Evolutionary conservation across 2,888 invertebrate species (phyloP).

Genomic region (Thecophora atra): DNA sequence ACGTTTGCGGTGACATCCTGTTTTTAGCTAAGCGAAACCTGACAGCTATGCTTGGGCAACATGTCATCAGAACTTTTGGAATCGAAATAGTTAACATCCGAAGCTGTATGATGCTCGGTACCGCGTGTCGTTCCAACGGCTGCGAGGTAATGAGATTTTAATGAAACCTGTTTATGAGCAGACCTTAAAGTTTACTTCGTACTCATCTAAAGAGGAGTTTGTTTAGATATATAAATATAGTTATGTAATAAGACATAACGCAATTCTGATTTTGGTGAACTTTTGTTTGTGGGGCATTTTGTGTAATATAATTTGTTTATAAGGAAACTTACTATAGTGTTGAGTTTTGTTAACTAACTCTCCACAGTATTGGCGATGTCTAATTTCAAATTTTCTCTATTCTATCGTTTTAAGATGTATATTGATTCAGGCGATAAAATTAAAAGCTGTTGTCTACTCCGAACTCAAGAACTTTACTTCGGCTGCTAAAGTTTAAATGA

Average conservation of each 20-base stretch:
- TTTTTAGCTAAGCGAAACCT: not conserved
- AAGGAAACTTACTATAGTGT: too few species aligned
- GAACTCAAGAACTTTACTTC: not conserved
- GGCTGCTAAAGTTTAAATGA: not conserved
- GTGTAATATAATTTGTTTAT: too few species aligned
- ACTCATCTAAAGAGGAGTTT: not conserved
- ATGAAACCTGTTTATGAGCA: conserved; percentile 11
- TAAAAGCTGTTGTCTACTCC: not conserved
- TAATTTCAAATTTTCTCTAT: too few species aligned
- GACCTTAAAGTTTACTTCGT: not conserved
- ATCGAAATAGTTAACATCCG: too few species aligned
- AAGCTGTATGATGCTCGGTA: too few species aligned
- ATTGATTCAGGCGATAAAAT: not conserved
- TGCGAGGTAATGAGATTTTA: conserved; percentile 29
- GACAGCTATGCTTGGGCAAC: conserved; percentile 14
- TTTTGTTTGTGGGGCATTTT: not conserved
- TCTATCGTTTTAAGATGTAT: not conserved
- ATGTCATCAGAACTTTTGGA: not conserved
- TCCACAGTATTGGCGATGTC: too few species aligned
- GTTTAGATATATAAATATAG: not conserved
- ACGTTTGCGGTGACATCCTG: not conserved
- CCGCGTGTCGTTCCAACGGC: not conserved
- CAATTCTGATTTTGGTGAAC: not conserved
- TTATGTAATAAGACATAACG: not conserved
- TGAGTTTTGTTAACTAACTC: too few species aligned